These are phyloP conservation scores for Bagarius yarrelli DNA, from an alignment of 2,113 vertebrate species.

Conservation along the genomic window DNA sequence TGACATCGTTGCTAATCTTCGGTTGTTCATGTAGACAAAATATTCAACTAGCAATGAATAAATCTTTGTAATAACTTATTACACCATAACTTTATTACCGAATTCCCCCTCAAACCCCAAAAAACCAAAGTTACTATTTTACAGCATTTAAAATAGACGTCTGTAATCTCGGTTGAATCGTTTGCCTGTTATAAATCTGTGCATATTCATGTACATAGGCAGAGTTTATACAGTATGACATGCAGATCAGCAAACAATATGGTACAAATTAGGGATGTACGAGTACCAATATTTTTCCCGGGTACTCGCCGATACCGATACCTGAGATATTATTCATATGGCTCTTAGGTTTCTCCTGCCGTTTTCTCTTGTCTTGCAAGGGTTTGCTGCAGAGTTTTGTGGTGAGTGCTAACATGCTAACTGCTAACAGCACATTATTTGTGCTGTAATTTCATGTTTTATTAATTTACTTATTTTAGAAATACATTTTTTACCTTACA, in stretches of 20 bases:
- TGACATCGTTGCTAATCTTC: conserved; percentile 44
- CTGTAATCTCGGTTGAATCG: conserved; percentile 9
- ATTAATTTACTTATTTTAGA: too few species aligned
- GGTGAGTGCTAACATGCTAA: too few species aligned
- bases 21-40: conserved; percentile 30
- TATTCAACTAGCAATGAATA: conserved; percentile 10
- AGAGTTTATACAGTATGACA: conserved; percentile 33
- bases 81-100: not conserved
- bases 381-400: too few species aligned
- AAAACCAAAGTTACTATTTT: not conserved
- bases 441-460: too few species aligned
- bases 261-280: too few species aligned
- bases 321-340: too few species aligned
- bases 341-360: too few species aligned
- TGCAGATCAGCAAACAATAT: conserved; percentile 44
- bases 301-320: too few species aligned
- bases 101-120: not conserved
- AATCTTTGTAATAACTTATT: not conserved
- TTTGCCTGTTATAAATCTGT: conserved; percentile 27
- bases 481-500: too few species aligned
- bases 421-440: too few species aligned
- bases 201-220: conserved; percentile 28
- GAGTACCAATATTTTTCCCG: too few species aligned
- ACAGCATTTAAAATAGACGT: conserved; percentile 35
- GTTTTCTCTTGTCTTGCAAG: too few species aligned